These are phyloP conservation scores for Habroteleia sp. DNA, from an alignment of 2,888 invertebrate species.

Conservation along the genomic window DNA sequence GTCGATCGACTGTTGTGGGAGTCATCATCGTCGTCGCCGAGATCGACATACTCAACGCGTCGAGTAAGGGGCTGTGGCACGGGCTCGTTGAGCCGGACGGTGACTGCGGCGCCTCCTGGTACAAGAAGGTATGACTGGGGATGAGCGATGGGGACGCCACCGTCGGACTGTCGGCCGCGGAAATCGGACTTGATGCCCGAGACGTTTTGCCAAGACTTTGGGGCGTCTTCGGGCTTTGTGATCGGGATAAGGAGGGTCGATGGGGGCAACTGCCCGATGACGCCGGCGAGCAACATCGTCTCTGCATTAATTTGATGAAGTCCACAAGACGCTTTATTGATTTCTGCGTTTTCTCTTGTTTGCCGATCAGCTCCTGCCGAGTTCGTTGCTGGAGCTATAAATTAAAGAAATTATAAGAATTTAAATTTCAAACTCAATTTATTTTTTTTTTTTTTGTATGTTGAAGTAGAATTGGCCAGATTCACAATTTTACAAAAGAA, in stretches of 20 bases:
- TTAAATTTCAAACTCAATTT: background rate
- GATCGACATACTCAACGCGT: constrained; percentile 64
- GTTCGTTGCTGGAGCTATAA: constrained; percentile 76
- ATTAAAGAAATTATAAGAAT: too few species aligned
- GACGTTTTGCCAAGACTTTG: constrained; percentile 64
- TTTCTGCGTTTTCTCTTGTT: constrained; percentile 78
- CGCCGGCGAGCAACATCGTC: constrained; percentile 68
- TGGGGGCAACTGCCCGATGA: constrained; percentile 74
- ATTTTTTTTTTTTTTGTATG: constrained; percentile 5
- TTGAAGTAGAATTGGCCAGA: constrained; percentile 9
- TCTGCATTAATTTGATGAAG: constrained; percentile 78
- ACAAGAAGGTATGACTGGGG: constrained; percentile 74
- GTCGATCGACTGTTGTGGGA: constrained; percentile 40
- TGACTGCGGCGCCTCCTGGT: constrained; percentile 62
- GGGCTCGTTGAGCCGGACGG: constrained; percentile 18
- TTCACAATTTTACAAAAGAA: too few species aligned
- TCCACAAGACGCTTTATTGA: constrained; percentile 79
- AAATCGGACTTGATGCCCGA: constrained; percentile 60
- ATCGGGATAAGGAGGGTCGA: constrained; percentile 79
- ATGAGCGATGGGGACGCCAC: background rate
- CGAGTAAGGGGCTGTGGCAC: constrained; percentile 54
- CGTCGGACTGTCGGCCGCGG: constrained; percentile 31
- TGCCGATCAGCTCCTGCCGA: constrained; percentile 77
- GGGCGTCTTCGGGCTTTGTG: constrained; percentile 64
- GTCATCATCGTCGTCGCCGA: constrained; percentile 63